Base-by-base conservation (phyloP, 2,797 vertebrate species). In the Rhinogobio ventralis region DNA sequence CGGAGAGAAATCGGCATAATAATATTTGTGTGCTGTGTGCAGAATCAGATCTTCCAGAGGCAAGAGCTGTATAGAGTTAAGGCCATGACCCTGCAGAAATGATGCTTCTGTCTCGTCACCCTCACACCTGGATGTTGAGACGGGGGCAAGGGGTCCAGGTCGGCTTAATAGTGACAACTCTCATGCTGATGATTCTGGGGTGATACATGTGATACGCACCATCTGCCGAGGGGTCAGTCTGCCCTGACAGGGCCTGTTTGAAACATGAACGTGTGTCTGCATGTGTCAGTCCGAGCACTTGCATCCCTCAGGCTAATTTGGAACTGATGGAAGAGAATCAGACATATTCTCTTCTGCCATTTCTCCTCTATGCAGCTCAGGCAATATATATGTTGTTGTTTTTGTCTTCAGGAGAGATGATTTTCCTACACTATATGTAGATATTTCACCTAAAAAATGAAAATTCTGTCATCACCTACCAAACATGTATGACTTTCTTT, bases 161-260 rank as follows among this genome's bases (percentile, higher is more conserved):
- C 66, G 9, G 39, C 28, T 62, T 84, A 84, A 49, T 79, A 79
- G 83, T 71, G 75, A 79, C 83, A 84, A 71, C 83, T 84, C 76
- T 79, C 82, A 25, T 73, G 66, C 67, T 85, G 83, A 62, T 84
- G 75, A 78, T 71, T 78, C 67, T 72, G 53, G 71, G 53, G 82
- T 69, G 82, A 84, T 57, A 78, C 74, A 57, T 79, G 76, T 85
- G 76, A 85, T 64, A 62, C n/a, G 0, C 45, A 73, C 83, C 83
- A 85, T 85, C 83, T 85, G 83, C 39, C 28, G 17, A 69, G 30
- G 30, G 83, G 83, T 85, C 83, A 79, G 53, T 73, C 57, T 79
- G 83, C 28, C 67, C 83, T 73, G 83, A 72, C 83, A 39, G 73
- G 74, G 25, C 74, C 74, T 84, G 82, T 68, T 57, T 78, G 49